Conservation (phyloP, 1,140 invertebrate genomes). For the Papilio glaucus region DNA sequence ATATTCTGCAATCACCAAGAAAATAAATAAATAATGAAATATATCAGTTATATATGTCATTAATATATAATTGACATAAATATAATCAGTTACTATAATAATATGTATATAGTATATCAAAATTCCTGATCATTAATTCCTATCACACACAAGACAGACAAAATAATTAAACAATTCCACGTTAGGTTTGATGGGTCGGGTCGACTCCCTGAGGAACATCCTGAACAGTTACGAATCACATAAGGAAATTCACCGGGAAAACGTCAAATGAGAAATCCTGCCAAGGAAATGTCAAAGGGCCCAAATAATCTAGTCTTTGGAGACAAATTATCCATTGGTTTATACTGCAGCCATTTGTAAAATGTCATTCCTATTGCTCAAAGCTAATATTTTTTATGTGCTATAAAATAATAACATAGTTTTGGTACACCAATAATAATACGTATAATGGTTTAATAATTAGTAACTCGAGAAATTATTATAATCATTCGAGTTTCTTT, state of each 20-base stretch:
- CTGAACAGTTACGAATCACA: slow-evolving; percentile 63
- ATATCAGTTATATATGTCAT: too few relatives aligned
- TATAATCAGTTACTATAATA: slow-evolving; percentile 57
- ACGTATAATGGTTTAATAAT: too few relatives aligned
- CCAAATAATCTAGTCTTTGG: slow-evolving; percentile 41
- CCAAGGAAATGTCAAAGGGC: slow-evolving; percentile 47
- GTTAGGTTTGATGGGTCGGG: slow-evolving; percentile 59
- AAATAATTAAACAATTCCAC: slow-evolving; percentile 80
- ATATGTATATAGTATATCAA: not conserved
- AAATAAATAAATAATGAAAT: too few relatives aligned
- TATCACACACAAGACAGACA: slow-evolving; percentile 67
- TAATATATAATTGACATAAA: too few relatives aligned
- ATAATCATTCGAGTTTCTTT: too few relatives aligned
- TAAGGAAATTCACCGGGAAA: slow-evolving; percentile 57
- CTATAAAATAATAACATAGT: not conserved
- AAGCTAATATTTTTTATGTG: not conserved
- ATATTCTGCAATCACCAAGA: too few relatives aligned
- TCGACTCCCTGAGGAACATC: slow-evolving; percentile 55
- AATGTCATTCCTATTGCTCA: not conserved
- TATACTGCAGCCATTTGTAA: not conserved
- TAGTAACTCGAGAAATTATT: too few relatives aligned
- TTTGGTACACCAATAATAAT: not conserved
- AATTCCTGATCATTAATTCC: slow-evolving; percentile 62
- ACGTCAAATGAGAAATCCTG: slow-evolving; percentile 51
- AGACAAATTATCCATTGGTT: slow-evolving; percentile 15